Base-by-base conservation (phyloP, 2,888 invertebrate species). In the Phortica magna region DNA sequence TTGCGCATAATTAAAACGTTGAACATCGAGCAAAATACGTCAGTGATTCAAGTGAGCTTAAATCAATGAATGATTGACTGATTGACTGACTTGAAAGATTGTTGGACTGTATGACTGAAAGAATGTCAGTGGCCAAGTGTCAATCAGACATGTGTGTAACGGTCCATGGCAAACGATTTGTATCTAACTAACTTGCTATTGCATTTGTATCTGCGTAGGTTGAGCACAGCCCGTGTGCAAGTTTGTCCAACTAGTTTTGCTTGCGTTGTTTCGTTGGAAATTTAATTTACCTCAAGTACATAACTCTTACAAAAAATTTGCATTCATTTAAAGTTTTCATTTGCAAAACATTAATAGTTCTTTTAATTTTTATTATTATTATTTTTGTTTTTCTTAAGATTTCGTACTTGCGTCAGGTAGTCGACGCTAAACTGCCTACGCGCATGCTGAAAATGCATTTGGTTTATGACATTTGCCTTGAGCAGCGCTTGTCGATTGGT, bases 381-480 rank as follows among this genome's bases (percentile, higher is more conserved):
- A 10, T 59, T 17, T 59, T 17, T 59, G 19, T 22, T 31, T 31
- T 4, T 31, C 5, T 31, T 31, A 31, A 31, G 31, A 61, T 61
- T 2, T 61, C 0, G 61, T 61, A 61, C 22, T 61, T 19, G 12
- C 10, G 6, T 19, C 22, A 2, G 22, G 22, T 61, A 61, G 7
- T 22, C 22, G 22, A 59, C 53, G 55, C 17, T 55, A 61, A 7
- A 6, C 70, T 19, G 39, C 70, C 70, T 53, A 71, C 70, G 17
- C 55, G 39, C 68, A 55, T 55, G 39, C 41, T 61, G 31, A 43
- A n/a, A 53, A 22, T 71, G 55, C 70, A 55, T 12, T 55, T 53
- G 14, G 31, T 71, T 71, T 71, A 55, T 71, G 70, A 55, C 53
- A 55, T 71, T 71, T 71, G 70, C 70, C 70, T 71, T 71, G 70